phyloP scores from a whole-genome alignment of 1,140 invertebrate species.

The Akabosia matsudoensis region DNA sequence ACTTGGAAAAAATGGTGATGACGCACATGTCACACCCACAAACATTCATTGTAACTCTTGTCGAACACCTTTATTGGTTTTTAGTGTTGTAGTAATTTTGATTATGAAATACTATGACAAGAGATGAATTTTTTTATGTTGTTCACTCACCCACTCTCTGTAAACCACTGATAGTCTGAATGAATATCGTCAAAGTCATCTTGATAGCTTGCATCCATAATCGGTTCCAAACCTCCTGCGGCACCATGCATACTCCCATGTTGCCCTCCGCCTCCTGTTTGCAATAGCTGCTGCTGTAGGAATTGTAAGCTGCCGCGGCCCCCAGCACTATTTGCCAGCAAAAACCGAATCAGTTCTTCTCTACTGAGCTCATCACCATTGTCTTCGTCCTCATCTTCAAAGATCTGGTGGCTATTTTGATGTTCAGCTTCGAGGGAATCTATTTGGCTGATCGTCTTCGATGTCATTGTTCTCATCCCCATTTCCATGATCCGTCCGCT shows the following conservation, averaged over 20 bases:
- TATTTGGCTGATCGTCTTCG: background rate
- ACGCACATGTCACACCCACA: background rate
- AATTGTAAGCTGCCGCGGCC: background rate
- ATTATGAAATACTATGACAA: background rate
- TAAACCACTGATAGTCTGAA: conserved; percentile 44
- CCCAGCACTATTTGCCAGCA: background rate
- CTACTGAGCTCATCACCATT: background rate
- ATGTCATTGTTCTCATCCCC: background rate
- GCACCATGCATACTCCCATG: background rate
- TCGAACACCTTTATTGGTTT: too few species aligned
- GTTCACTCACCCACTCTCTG: conserved; percentile 36
- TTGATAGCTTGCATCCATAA: conserved; percentile 40
- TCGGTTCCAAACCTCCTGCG: conserved; percentile 29
- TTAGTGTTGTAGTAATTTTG: background rate
- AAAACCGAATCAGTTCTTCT: background rate
- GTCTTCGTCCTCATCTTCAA: conserved; percentile 2
- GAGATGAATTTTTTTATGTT: background rate
- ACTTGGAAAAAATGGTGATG: too few species aligned
- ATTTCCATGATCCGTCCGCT: background rate
- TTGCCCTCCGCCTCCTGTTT: conserved; percentile 2
- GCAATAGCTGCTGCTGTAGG: background rate
- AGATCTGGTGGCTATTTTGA: background rate
- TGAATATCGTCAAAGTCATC: conserved; percentile 42
- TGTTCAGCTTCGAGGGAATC: background rate
- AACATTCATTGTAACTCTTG: background rate